These are phyloP conservation scores for Goniozus legneri DNA, from an alignment of 1,140 invertebrate genomes.

Conservation along the genomic window DNA sequence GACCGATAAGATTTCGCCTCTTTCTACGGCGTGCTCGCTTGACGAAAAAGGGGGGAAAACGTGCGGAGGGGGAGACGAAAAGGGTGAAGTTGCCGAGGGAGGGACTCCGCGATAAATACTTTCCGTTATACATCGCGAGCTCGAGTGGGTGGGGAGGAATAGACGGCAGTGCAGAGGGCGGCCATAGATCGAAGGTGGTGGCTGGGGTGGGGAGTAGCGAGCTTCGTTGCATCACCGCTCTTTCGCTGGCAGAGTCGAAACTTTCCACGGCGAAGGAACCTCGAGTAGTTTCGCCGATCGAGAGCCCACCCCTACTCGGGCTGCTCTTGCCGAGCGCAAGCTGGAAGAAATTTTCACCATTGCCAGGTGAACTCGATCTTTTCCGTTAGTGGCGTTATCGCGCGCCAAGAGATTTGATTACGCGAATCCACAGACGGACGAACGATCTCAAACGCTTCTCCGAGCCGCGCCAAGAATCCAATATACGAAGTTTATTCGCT, in stretches of 20 bases:
- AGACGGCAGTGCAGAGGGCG: background rate
- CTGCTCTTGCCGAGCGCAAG: no score
- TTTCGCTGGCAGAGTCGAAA: constrained; percentile 24
- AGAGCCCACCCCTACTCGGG: no score
- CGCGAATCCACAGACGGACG: background rate
- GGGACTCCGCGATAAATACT: constrained; percentile 42
- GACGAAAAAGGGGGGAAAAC: constrained; percentile 32
- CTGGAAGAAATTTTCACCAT: constrained; percentile 22
- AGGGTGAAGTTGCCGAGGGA: no score
- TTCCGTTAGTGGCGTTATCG: no score
- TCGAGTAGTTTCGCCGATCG: constrained; percentile 34
- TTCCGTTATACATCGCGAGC: constrained; percentile 31
- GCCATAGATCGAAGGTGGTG: background rate
- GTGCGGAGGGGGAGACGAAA: constrained; percentile 14
- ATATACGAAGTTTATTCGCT: background rate
- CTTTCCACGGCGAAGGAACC: constrained; percentile 30
- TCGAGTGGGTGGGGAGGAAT: constrained; percentile 8
- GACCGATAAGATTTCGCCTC: constrained; percentile 32
- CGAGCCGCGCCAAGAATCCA: no score
- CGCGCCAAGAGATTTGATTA: constrained; percentile 20
- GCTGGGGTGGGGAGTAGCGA: background rate
- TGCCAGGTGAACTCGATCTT: constrained; percentile 21
- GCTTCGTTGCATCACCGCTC: constrained; percentile 25
- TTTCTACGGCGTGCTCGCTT: constrained; percentile 20
- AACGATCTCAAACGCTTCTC: no score